These are phyloP conservation scores for Cassiopea andromeda DNA, from an alignment of 30 jellyfish, hydroid and myxozoan species.

Conservation along the genomic window DNA sequence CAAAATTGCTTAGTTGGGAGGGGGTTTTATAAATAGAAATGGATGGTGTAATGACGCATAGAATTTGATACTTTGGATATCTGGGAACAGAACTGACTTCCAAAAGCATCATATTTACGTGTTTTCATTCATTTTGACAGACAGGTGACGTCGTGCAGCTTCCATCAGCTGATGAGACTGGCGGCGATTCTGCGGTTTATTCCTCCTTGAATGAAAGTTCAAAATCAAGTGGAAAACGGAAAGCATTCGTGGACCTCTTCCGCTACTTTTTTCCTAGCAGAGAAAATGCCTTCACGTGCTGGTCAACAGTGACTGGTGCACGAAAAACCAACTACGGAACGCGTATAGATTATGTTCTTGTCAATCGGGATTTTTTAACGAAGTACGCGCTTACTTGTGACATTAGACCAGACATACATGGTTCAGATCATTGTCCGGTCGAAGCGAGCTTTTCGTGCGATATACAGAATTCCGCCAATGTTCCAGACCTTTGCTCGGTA, in stretches of 20 bases:
- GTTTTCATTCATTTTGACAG: background rate
- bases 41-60: too few species aligned
- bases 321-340: slow-evolving; percentile 95
- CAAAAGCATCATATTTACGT: background rate
- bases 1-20: too few species aligned
- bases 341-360: slow-evolving; percentile 87
- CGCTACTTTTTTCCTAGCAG: slow-evolving; percentile 82
- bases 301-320: slow-evolving; percentile 93
- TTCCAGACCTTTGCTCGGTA: slow-evolving; percentile 84
- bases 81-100: too few species aligned
- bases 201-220: background rate
- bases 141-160: background rate
- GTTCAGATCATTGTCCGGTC: slow-evolving; percentile 99
- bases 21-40: too few species aligned
- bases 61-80: too few species aligned
- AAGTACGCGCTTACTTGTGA: slow-evolving; percentile 52
- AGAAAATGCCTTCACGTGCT: slow-evolving; percentile 88
- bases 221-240: background rate
- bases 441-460: slow-evolving; percentile 67
- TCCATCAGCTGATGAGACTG: background rate
- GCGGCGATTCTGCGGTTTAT: background rate
- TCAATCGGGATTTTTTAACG: slow-evolving; percentile 30
- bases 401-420: slow-evolving; percentile 87
- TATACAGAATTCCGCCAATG: slow-evolving; percentile 23
- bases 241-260: slow-evolving; percentile 68